Evolutionary conservation across 2,797 vertebrate genomes (phyloP).

Genomic region (Melanotaenia parkinsoni): DNA sequence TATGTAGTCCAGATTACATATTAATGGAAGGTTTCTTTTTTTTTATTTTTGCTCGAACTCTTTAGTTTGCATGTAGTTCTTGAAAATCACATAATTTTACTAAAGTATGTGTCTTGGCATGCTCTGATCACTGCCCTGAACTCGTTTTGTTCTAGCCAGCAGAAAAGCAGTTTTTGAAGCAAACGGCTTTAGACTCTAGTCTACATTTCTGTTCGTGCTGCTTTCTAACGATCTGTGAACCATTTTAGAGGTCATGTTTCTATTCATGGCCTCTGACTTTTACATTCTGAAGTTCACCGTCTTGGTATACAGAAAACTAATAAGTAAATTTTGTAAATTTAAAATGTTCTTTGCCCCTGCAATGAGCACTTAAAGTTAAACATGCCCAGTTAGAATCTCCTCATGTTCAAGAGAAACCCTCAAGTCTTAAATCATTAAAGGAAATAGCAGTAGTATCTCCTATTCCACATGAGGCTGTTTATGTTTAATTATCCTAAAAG

Average conservation of each 20-base stretch:
- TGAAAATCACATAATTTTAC: slow-evolving; percentile 56
- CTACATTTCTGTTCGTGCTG: not conserved
- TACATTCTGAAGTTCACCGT: not conserved
- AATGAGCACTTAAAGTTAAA: slow-evolving; percentile 1
- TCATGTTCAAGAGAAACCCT: not conserved
- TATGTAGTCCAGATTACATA: slow-evolving; percentile 27
- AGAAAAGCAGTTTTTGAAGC: not conserved
- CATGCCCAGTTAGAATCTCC: not conserved
- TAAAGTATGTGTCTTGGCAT: slow-evolving; percentile 7
- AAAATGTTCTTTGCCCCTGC: not conserved
- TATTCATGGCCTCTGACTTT: not conserved
- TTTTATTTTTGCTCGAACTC: not conserved
- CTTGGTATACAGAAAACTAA: not conserved
- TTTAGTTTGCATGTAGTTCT: slow-evolving; percentile 36
- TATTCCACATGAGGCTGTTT: not conserved
- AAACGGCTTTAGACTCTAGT: not conserved
- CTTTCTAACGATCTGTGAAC: slow-evolving; percentile 1
- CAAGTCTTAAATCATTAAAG: not conserved
- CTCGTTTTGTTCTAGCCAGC: not conserved
- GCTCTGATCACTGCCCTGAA: slow-evolving; percentile 16
- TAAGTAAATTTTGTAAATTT: not conserved
- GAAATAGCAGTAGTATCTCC: not conserved
- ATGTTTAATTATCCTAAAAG: not conserved
- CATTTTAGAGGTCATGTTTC: not conserved
- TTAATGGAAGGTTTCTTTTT: slow-evolving; percentile 20